phyloP scores from a whole-genome alignment of 2,113 vertebrate genomes.

The Silurus asotus region DNA sequence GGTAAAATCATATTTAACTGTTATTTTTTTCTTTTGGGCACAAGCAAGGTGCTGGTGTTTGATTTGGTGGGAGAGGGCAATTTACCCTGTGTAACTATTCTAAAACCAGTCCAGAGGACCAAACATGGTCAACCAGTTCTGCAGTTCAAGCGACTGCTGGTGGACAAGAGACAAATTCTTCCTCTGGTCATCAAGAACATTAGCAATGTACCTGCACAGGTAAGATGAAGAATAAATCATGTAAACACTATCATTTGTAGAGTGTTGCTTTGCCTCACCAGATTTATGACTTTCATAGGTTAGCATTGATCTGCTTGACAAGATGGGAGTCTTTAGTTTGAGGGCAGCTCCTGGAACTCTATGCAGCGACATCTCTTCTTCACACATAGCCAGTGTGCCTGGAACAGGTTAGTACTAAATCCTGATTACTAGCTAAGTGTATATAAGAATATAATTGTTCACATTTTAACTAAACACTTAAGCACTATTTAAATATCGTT shows the following conservation, averaged over 20 bases:
- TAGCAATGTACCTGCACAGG: slow-evolving; percentile 75
- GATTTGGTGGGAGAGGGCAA: slow-evolving; percentile 80
- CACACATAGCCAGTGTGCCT: slow-evolving; percentile 35
- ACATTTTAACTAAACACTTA: neutral
- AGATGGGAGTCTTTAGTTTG: slow-evolving; percentile 73
- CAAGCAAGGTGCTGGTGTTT: slow-evolving; percentile 72
- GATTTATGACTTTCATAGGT: slow-evolving; percentile 67
- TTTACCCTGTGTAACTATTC: slow-evolving; percentile 76
- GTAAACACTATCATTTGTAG: neutral
- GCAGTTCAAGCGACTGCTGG: slow-evolving; percentile 75
- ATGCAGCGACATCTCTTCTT: slow-evolving; percentile 58
- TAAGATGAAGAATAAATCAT: slow-evolving; percentile 54
- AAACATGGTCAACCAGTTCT: slow-evolving; percentile 73
- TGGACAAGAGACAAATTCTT: slow-evolving; percentile 68
- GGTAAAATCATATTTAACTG: neutral
- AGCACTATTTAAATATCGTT: neutral
- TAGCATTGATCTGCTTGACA: slow-evolving; percentile 77
- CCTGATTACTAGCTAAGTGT: neutral
- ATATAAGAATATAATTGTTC: neutral
- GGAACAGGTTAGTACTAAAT: slow-evolving; percentile 57
- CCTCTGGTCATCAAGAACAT: slow-evolving; percentile 80
- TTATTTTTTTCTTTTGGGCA: slow-evolving; percentile 44
- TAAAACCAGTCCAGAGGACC: slow-evolving; percentile 71
- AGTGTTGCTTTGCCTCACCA: neutral
- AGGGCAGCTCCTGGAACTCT: slow-evolving; percentile 64